Evolutionary conservation across 2,888 invertebrate genomes (phyloP), one percentile per base, ranked within the genome.

Genomic region (Peribatodes rhomboidaria): DNA sequence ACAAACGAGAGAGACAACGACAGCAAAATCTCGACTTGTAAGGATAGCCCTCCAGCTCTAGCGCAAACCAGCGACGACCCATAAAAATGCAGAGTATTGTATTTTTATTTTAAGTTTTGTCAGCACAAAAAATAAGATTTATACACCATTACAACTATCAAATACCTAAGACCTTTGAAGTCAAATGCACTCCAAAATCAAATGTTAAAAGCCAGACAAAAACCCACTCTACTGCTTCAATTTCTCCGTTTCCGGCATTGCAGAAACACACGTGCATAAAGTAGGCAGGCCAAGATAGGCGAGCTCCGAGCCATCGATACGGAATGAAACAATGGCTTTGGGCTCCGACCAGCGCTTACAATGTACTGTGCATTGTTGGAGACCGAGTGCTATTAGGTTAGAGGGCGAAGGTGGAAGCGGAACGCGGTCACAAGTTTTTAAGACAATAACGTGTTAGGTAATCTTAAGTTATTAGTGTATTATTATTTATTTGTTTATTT

Each of bases 301-400:
- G 53, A 62, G 54, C 65, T 42, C 42, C 61, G 53, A 62, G 54
- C 65, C 42, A 60, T 70, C 67, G 72, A 69, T 63, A 65, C 63
- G 58, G 67, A 73, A 69, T 70, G 67, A 68, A 73, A 70, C 73
- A 73, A 72, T 71, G 61, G 73, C 69, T 65, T 57, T 60, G 64
- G 61, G 64, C 67, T 61, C 50, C 62, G 57, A 47, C 63, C 69
- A 62, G 67, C 44, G 62, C 63, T 70, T 68, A 71, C 71, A 71
- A 56, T 71, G 72, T 69, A 69, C 66, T 33, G 27, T 52, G 58
- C 62, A 64, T 65, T 70, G 70, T 61, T 54, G 54, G 54, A 20
- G 61, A 41, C 53, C 33, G 63, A 71, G 65, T 72, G 70, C 65
- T 72, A 72, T 70, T 70, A 70, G 66, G 61, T 66, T 64, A 62